These are phyloP conservation scores for Acanthosoma haemorrhoidale DNA, from an alignment of 2,888 invertebrate species.

Conservation along the genomic window DNA sequence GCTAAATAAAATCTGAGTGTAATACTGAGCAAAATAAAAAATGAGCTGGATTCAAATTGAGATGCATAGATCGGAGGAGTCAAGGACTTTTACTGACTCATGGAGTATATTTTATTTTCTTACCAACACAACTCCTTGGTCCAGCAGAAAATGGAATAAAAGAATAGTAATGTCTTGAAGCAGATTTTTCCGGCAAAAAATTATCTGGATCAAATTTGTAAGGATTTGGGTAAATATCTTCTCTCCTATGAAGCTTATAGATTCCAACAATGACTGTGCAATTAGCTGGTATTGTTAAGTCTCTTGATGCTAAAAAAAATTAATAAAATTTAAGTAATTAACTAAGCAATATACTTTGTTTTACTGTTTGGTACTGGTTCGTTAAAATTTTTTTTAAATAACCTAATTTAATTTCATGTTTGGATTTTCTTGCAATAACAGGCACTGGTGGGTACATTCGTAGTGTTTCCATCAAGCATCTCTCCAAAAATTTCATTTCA, in stretches of 20 bases:
- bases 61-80: not conserved
- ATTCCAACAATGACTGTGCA: constrained; percentile 63
- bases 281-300: constrained; percentile 64
- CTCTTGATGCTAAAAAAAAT: constrained; percentile 53
- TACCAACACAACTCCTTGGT: constrained; percentile 72
- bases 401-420: constrained; percentile 66
- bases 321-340: not conserved
- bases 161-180: constrained; percentile 72
- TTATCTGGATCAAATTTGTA: constrained; percentile 75
- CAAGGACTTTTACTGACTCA: not conserved
- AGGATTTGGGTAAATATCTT: constrained; percentile 70
- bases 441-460: constrained; percentile 77
- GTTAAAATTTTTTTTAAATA: constrained; percentile 55
- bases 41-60: too few species aligned
- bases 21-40: too few species aligned
- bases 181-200: constrained; percentile 73
- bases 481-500: constrained; percentile 80
- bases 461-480: constrained; percentile 73
- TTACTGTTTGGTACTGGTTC: too few species aligned
- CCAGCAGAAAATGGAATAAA: constrained; percentile 79
- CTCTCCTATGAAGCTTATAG: constrained; percentile 63
- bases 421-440: constrained; percentile 65
- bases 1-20: too few species aligned
- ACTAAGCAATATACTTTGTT: not conserved
- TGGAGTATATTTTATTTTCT: constrained; percentile 46